Base-by-base conservation (phyloP, 2,113 vertebrate species). In the Hyperopisus bebe region DNA sequence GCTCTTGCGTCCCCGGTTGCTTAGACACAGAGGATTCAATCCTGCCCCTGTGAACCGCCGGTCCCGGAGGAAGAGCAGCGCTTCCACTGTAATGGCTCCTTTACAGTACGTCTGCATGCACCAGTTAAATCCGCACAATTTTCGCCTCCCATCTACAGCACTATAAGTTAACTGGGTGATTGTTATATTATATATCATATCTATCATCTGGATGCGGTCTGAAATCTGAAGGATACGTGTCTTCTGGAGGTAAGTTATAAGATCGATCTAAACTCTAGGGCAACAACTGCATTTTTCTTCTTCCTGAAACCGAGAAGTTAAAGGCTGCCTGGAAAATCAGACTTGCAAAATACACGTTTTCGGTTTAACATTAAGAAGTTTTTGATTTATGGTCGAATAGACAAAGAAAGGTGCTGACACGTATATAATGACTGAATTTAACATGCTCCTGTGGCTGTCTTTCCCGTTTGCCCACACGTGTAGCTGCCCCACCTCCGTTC, bases 1-100 rank as follows among this genome's bases (percentile, higher is more conserved):
- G 83, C 27, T 87, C 3, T n/a, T 19, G 42, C 84, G 74, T 74
- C 11, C 55, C 42, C 17, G 42, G 93, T 93, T 94, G 93, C 92
- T 82, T 90, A 44, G 92, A 92, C 77, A 90, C 91, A 80, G 62
- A 24, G 17, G 44, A 85, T 46, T 39, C 77, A 87, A 53, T 51
- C 86, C 80, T 80, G 58, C 42, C 24, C 11, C 48, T 35, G 7
- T 19, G 21, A 88, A 55, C 39, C 35, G 1, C 51, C 21, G 74
- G 5, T 53, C 86, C 9, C n/a, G 13, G 15, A 15, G 86, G 19
- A 58, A n/a, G n/a, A 46, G 42, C 2, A 50, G 24, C 6, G 21
- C 84, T 44, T 50, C n/a, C 84, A 51, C 48, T 6, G 24, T 51
- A n/a, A 51, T 35, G 85, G 48, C 27, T 53, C 7, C 48, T 86